Evolutionary conservation across 2,113 vertebrate species (phyloP).

Genomic region (Pelobates fuscus): DNA sequence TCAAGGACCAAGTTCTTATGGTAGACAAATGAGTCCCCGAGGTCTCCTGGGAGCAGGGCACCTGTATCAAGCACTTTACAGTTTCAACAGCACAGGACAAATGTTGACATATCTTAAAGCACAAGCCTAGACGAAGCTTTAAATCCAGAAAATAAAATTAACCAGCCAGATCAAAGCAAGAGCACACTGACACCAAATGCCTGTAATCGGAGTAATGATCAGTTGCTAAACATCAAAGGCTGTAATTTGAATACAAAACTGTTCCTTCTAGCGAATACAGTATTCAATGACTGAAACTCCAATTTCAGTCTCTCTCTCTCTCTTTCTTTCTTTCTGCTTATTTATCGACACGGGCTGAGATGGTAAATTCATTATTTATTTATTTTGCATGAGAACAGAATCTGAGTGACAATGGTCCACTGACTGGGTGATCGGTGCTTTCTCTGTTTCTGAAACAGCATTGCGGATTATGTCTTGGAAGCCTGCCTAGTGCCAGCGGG

Average conservation of each 20-base stretch:
- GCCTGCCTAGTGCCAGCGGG: constrained; percentile 74
- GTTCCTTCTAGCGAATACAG: constrained; percentile 64
- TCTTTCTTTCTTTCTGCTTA: constrained; percentile 51
- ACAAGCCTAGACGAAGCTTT: constrained; percentile 73
- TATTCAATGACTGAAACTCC: constrained; percentile 1
- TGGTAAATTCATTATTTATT: constrained; percentile 1
- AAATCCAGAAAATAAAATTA: constrained; percentile 78
- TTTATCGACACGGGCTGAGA: constrained; percentile 1
- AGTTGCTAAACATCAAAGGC: constrained; percentile 82
- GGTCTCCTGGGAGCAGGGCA: constrained; percentile 59
- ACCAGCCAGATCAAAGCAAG: constrained; percentile 84
- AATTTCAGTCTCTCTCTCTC: constrained; percentile 47
- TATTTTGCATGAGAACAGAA: constrained; percentile 44
- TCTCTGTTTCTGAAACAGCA: constrained; percentile 67
- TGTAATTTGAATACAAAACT: constrained; percentile 57
- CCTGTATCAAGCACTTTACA: constrained; percentile 61
- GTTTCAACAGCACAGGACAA: constrained; percentile 51
- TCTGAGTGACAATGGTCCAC: constrained; percentile 53
- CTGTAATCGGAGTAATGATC: constrained; percentile 90
- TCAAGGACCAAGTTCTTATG: no score
- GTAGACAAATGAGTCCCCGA: no score
- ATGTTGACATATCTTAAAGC: constrained; percentile 62
- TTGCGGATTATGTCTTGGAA: constrained; percentile 68
- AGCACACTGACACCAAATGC: constrained; percentile 74
- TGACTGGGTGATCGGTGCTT: constrained; percentile 60